Base-by-base conservation (phyloP, 2,888 invertebrate species). In the Agrotis ipsilon region DNA sequence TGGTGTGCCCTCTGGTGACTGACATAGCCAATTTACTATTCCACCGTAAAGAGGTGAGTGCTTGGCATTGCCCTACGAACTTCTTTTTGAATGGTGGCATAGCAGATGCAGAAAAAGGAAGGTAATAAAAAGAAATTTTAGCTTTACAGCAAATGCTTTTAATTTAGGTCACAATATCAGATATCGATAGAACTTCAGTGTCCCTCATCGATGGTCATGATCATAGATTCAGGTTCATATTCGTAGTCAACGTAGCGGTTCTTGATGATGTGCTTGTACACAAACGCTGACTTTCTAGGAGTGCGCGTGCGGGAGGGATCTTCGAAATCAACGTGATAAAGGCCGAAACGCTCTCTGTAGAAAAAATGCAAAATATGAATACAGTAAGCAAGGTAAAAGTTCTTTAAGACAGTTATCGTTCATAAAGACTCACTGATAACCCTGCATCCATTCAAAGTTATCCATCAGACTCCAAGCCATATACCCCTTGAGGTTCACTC, bases 401-500 rank as follows among this genome's bases (percentile, higher is more conserved):
- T n/a, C n/a, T n/a, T n/a, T 27, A 49, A 3, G 16, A n/a, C 7
- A 49, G 4, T 39, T 4, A 16, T 43, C 21, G n/a, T n/a, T 3
- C 11, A n/a, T 6, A 3, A 4, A 46, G 11, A 70, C 70, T 63
- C 24, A 70, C 70, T 63, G 70, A 24, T 70, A 70, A 0, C 97
- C 97, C 49, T 89, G 87, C 1, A 86, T 87, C 97, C 97, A 97
- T 85, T 97, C 97, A 51, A 97, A 96, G 81, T 97, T 97, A 81
- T 98, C 98, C 93, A 97, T 93, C 0, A 98, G 89, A 61, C 97
- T 97, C 97, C 97, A 97, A 0, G 95, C 96, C 0, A 97, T 96
- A 82, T 97, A 97, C 0, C 97, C 97, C 48, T 82, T 86, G 0
- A 97, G 59, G 5, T 80, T 78, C 0, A 82, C 64, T 0, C 96